Evolutionary conservation across 1,140 invertebrate species (phyloP).

Genomic region (Hestina assimilis): DNA sequence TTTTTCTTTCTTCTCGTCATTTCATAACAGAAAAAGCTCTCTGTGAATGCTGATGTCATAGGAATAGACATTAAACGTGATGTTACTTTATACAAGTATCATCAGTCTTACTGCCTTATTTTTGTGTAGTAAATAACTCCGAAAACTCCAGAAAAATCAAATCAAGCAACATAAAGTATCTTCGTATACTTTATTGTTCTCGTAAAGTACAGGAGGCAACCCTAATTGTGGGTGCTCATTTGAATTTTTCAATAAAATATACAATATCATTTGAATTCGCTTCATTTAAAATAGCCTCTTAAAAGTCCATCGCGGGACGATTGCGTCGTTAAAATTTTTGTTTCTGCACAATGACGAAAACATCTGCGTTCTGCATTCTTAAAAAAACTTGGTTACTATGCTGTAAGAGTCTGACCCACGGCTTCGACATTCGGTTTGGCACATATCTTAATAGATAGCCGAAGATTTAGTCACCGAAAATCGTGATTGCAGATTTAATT

Average conservation of each 20-base stretch:
- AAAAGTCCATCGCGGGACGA: conserved; percentile 16
- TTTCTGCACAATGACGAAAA: conserved; percentile 31
- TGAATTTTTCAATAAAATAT: background rate
- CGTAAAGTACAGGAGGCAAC: no score
- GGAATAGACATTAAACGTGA: no score
- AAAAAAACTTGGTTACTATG: conserved; percentile 44
- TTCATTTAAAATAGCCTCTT: background rate
- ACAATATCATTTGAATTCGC: conserved; percentile 9
- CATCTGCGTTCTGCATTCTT: conserved; percentile 21
- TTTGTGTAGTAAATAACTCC: no score
- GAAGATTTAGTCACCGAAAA: conserved; percentile 27
- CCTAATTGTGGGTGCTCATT: background rate
- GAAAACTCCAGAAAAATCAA: no score
- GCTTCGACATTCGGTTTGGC: conserved; percentile 37
- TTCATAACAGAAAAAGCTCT: no score
- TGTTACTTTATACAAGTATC: no score
- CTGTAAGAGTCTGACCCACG: conserved; percentile 49
- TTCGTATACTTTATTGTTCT: no score
- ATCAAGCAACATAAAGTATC: no score
- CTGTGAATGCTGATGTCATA: no score
- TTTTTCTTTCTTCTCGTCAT: no score
- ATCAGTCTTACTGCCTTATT: no score
- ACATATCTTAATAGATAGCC: conserved; percentile 19
- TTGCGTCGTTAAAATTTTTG: conserved; percentile 24
- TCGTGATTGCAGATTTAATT: conserved; percentile 32